Evolutionary conservation across 2,888 invertebrate genomes (phyloP).

Genomic region (Drosophila demipolita): DNA sequence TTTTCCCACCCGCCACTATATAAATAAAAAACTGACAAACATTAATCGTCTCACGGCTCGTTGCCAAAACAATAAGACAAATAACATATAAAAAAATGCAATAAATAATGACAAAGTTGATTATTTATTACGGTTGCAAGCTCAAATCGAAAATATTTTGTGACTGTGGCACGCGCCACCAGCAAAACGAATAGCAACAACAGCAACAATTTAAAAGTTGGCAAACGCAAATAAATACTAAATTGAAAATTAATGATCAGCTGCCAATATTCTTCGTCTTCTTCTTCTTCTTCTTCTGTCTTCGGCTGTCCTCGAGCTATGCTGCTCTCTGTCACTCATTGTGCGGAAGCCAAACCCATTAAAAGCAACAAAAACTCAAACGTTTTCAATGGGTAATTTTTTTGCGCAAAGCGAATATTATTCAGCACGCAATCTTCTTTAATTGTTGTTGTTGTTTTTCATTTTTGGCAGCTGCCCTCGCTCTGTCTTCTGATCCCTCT

Average conservation of each 20-base stretch:
- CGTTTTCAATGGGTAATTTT: background rate
- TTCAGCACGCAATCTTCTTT: background rate
- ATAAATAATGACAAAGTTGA: slow-evolving; percentile 35
- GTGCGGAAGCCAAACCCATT: background rate
- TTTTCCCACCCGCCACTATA: slow-evolving; percentile 50
- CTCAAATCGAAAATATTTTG: slow-evolving; percentile 29
- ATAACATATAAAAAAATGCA: slow-evolving; percentile 13
- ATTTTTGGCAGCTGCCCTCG: background rate
- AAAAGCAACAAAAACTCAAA: background rate
- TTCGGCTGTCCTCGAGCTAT: background rate
- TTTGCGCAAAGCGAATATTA: background rate
- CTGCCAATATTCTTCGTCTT: background rate
- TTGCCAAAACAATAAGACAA: slow-evolving; percentile 30
- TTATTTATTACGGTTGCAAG: slow-evolving; percentile 31
- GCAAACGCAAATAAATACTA: slow-evolving; percentile 2
- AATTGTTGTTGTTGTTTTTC: background rate
- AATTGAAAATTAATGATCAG: background rate
- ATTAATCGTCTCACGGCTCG: slow-evolving; percentile 42
- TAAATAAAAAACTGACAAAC: slow-evolving; percentile 3
- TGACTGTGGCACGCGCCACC: slow-evolving; percentile 42
- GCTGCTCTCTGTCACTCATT: background rate
- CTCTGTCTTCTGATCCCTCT: background rate
- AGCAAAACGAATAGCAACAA: background rate
- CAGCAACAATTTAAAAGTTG: background rate
- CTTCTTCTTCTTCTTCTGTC: background rate